Evolutionary conservation across 2,888 invertebrate species (phyloP).

Genomic region (Acleris emargana): DNA sequence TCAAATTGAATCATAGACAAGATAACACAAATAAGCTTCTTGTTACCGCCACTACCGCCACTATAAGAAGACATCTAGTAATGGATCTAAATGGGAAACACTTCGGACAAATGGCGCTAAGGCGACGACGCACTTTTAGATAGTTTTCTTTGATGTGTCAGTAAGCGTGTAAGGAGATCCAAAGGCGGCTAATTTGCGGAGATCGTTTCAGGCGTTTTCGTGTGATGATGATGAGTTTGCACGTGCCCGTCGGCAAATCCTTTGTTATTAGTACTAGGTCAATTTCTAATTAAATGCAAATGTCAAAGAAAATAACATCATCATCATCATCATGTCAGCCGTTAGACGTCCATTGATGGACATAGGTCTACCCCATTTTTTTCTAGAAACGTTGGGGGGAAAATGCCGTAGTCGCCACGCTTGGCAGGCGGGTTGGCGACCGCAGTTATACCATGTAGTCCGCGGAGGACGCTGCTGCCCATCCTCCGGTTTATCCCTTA

Average conservation of each 20-base stretch:
- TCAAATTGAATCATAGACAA: background rate
- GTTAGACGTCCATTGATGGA: too few species aligned
- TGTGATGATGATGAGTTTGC: background rate
- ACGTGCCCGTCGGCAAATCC: background rate
- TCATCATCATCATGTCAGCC: too few species aligned
- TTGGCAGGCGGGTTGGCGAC: too few species aligned
- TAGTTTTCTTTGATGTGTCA: conserved; percentile 22
- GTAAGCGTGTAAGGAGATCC: background rate
- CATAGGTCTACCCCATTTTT: too few species aligned
- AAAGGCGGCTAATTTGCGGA: conserved; percentile 6
- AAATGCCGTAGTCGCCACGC: too few species aligned
- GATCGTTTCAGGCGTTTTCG: background rate
- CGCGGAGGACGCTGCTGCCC: too few species aligned
- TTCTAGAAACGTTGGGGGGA: too few species aligned
- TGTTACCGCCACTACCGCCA: background rate
- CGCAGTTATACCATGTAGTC: too few species aligned
- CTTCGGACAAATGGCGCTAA: conserved; percentile 18
- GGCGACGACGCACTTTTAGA: conserved; percentile 7
- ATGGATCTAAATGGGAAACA: conserved; percentile 27
- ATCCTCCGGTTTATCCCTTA: too few species aligned
- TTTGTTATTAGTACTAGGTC: too few species aligned
- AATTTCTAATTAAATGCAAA: too few species aligned
- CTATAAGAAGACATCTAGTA: conserved; percentile 6
- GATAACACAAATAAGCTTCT: background rate
- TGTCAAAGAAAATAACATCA: too few species aligned